Percentiles rank a stretch among this genome's conserved stretches.
Conservation (phyloP, 2,797 vertebrate genomes). For the Nasua narica region DNA sequence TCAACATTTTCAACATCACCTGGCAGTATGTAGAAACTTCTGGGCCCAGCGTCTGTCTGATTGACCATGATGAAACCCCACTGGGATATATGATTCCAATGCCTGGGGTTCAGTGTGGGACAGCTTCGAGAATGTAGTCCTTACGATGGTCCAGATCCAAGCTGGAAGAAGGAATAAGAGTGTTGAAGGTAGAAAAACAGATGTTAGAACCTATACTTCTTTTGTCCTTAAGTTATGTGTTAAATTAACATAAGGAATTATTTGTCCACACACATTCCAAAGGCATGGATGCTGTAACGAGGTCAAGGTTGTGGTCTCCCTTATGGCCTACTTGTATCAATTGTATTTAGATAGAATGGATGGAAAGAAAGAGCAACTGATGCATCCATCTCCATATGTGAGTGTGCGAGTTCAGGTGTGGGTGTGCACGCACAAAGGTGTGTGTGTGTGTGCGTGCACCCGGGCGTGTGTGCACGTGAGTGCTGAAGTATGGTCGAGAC, state of each 20-base stretch:
- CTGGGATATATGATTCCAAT: neutral
- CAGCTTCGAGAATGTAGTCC: neutral
- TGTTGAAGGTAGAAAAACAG: neutral
- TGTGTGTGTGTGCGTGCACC: neutral
- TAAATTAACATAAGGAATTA: neutral
- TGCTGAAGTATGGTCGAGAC: too few relatives aligned
- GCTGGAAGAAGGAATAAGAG: neutral
- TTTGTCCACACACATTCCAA: neutral
- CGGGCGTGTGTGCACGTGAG: neutral
- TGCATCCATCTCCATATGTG: neutral
- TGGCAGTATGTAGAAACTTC: neutral
- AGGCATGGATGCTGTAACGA: too few relatives aligned
- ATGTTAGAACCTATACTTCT: neutral
- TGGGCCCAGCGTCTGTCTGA: neutral
- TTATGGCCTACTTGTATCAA: neutral
- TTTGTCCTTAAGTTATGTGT: neutral
- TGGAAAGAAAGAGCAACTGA: neutral
- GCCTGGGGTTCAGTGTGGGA: neutral
- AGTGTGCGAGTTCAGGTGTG: neutral
- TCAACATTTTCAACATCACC: neutral
- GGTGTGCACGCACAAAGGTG: neutral
- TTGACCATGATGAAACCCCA: fast-evolving
- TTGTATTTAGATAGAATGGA: neutral
- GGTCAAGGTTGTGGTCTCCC: neutral
- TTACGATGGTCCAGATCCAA: neutral